Conservation (phyloP, 2,888 invertebrate species). For the Platycheirus albimanus region DNA sequence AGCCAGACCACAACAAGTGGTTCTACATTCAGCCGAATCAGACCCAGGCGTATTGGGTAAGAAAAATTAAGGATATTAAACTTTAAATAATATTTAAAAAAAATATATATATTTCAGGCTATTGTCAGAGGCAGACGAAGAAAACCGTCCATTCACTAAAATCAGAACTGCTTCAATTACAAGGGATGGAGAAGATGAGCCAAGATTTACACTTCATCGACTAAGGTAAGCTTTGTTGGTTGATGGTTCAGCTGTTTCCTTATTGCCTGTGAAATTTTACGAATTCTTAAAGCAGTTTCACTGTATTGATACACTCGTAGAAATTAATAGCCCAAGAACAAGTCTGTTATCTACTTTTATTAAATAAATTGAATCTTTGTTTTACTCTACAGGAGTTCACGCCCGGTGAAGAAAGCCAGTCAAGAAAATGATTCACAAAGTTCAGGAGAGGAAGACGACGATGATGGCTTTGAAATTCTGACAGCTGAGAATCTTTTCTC, state of each 20-base stretch:
- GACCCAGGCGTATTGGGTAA: slow-evolving; percentile 88
- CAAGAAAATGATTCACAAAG: slow-evolving; percentile 91
- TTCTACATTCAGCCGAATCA: slow-evolving; percentile 83
- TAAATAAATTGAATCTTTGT: background rate
- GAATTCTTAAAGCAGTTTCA: no score
- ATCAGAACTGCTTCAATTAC: slow-evolving; percentile 85
- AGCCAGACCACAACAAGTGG: slow-evolving; percentile 85
- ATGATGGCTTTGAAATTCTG: slow-evolving; percentile 95
- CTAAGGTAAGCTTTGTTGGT: slow-evolving; percentile 83
- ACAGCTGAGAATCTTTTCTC: slow-evolving; percentile 96
- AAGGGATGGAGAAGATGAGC: slow-evolving; percentile 85
- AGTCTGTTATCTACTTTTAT: no score
- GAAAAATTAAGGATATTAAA: slow-evolving; percentile 38
- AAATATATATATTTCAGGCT: slow-evolving; percentile 82
- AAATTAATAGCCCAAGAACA: no score
- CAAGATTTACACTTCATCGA: slow-evolving; percentile 86
- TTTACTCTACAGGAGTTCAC: slow-evolving; percentile 84
- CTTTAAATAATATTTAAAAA: background rate
- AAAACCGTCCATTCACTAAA: slow-evolving; percentile 85
- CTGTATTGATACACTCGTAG: no score
- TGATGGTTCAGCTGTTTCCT: no score
- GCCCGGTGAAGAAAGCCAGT: slow-evolving; percentile 86
- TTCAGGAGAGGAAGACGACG: slow-evolving; percentile 93
- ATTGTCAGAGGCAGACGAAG: slow-evolving; percentile 88
- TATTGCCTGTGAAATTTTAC: no score